A percentile compares a stretch with the other conserved stretches of the same genome.
Evolutionary conservation across 1,140 invertebrate species (phyloP).

Genomic region (Drosophila repletoides): DNA sequence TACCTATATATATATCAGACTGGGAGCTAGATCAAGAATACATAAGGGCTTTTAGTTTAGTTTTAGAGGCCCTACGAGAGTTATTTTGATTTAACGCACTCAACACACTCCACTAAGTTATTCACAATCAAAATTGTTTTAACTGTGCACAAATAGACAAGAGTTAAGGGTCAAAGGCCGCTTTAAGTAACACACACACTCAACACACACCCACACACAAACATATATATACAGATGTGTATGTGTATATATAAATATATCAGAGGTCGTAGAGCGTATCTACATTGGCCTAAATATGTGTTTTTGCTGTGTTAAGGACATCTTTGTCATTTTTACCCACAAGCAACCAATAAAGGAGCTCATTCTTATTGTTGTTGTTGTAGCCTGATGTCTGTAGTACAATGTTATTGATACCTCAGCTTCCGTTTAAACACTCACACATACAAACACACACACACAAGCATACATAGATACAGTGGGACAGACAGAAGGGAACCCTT

Average conservation of each 20-base stretch:
- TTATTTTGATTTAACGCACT: background rate
- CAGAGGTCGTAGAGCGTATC: slow-evolving; percentile 11
- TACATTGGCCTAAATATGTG: slow-evolving; percentile 22
- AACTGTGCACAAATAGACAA: slow-evolving; percentile 49
- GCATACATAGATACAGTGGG: background rate
- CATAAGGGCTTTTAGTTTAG: no score
- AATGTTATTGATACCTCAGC: slow-evolving; percentile 78
- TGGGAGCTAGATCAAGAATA: no score
- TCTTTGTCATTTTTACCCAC: slow-evolving; percentile 54
- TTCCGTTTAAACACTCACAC: slow-evolving; percentile 27
- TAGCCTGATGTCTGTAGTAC: slow-evolving; percentile 37
- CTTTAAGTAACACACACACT: slow-evolving; percentile 23
- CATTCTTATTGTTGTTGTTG: slow-evolving; percentile 20
- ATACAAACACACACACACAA: background rate
- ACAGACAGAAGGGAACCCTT: slow-evolving; percentile 67
- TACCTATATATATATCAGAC: no score
- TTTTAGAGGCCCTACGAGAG: no score
- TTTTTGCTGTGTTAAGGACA: slow-evolving; percentile 35
- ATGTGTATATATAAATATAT: no score
- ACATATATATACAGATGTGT: background rate
- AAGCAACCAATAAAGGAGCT: slow-evolving; percentile 55
- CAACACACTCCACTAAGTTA: slow-evolving; percentile 23
- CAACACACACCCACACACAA: background rate
- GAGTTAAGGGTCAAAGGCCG: slow-evolving; percentile 11
- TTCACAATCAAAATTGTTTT: slow-evolving; percentile 56